Base-by-base conservation (phyloP, 2,888 invertebrate species). In the Exocentrus adspersus region DNA sequence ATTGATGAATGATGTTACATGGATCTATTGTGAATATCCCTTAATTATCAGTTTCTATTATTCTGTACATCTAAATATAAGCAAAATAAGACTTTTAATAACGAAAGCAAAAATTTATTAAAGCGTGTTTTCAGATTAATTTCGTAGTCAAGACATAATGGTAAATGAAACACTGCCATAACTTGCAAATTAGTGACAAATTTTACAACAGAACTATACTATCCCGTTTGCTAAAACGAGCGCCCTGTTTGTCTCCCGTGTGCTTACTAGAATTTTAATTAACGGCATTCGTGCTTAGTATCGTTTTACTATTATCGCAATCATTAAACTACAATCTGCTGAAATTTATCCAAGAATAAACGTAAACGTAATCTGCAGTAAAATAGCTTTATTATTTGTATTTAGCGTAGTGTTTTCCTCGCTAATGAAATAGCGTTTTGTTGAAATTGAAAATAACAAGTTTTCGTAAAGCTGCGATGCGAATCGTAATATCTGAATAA, bases 291-390 rank as follows among this genome's bases (percentile, higher is more conserved):
- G 10, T 12, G 51, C 32, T 51, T 32, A 51, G 51, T 51, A 24
- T 51, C 17, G 30, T 17, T 51, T 51, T 51, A 51, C 32, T 51
- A 51, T 51, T 19, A 51, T 51, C 30, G 51, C 30, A 32, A 17
- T 30, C 32, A 51, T 51, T 51, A 51, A 51, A 51, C 32, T 32
- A 51, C 51, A 51, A 51, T 51, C 51, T 37, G 32, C 51, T 51
- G 51, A 51, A 51, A 51, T 51, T 51, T 51, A 51, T 51, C 19
- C 30, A n/a, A 32, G 51, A 51, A 37, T 32, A 51, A 51, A 37
- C 32, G 24, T 48, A 28, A 32, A 51, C 32, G 32, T 30, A 7
- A 50, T 16, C 32, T 1, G 32, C 19, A 12, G 37, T 51, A 51
- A 51, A 51, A 48, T 28, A 14, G 16, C 9, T 16, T 7, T 16